Evolutionary conservation across 2,797 vertebrate species (phyloP).

Genomic region (Argentina silus): DNA sequence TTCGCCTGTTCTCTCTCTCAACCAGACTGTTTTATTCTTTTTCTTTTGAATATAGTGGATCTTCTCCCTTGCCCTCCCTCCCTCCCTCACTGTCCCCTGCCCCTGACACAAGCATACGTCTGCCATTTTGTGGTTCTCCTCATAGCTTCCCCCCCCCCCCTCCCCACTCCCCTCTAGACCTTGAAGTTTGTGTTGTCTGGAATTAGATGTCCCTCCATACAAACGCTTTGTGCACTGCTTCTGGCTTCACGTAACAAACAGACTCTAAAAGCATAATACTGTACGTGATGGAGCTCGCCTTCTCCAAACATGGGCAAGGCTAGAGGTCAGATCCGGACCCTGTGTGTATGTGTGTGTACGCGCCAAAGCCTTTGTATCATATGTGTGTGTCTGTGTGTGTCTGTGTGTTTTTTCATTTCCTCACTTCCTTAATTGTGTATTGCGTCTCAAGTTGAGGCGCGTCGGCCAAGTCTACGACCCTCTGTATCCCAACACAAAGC

Average conservation of each 20-base stretch:
- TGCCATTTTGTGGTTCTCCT: constrained; percentile 52
- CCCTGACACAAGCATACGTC: constrained; percentile 42
- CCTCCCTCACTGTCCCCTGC: constrained; percentile 27
- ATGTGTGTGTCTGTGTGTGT: constrained; percentile 39
- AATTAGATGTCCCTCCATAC: constrained; percentile 63
- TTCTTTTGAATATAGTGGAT: constrained; percentile 40
- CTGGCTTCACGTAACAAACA: constrained; percentile 69
- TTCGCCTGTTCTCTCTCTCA: constrained; percentile 76
- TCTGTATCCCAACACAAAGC: constrained; percentile 65
- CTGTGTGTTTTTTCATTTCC: constrained; percentile 55
- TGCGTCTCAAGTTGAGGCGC: constrained; percentile 48
- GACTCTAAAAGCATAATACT: constrained; percentile 74
- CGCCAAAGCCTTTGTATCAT: constrained; percentile 73
- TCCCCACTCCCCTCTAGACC: background rate
- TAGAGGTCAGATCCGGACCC: constrained; percentile 59
- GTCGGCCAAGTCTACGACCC: constrained; percentile 69
- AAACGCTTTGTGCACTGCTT: constrained; percentile 88
- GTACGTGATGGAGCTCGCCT: constrained; percentile 71
- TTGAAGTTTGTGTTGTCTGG: constrained; percentile 42
- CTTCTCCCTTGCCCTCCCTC: constrained; percentile 37
- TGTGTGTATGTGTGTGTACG: constrained; percentile 29
- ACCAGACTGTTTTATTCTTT: constrained; percentile 46
- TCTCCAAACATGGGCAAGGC: constrained; percentile 78
- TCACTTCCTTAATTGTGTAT: constrained; percentile 57
- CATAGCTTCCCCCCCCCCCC: constrained; percentile 23